Base-by-base conservation (phyloP, 2,797 vertebrate species). In the Taenioides sp. region DNA sequence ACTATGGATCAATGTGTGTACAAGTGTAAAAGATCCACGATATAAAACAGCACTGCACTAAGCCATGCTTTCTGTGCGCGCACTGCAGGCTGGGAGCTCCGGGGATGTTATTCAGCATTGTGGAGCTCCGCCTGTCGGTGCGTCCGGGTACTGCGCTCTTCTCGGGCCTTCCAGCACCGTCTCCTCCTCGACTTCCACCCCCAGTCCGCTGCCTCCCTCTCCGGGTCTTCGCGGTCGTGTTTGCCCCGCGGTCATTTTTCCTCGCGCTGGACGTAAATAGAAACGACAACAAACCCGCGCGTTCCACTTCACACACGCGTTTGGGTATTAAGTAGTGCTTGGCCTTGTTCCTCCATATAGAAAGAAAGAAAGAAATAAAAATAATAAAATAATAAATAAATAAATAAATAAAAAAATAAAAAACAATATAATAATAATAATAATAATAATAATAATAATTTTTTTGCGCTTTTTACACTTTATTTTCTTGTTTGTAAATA, bases 121-220 rank as follows among this genome's bases (percentile, higher is more conserved):
- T 74, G 79, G 87, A 86, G 92, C 91, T 92, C 89, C 94, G 85
- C 91, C 93, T 93, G 92, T 92, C 87, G 93, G 89, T 62, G 37
- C 0, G 1, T 68, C 1, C 5, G 0, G 72, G 80, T 2, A 80
- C 28, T 58, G 82, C 76, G 31, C 82, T 58, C 80, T 55, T 63
- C 76, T 67, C 16, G 31, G 76, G 71, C 81, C 85, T 73, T 83
- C 76, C 27, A 7, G 12, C 23, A 3, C 64, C 23, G 28, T 50
- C 34, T 64, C 4, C 59, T 61, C 17, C 18, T 31, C 59, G 2
- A 3, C 59, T 5, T 20, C 59, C 18, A 20, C 7, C 28, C 25
- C 1, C 59, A 17, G 18, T 77, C 75, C 12, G 40, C 65, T 63
- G 49, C 23, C 58, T 59, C 70, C 82, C 65, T 65, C 9, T 31